Evolutionary conservation across 2,113 vertebrate genomes (phyloP).

Genomic region (Ammospiza caudacuta): DNA sequence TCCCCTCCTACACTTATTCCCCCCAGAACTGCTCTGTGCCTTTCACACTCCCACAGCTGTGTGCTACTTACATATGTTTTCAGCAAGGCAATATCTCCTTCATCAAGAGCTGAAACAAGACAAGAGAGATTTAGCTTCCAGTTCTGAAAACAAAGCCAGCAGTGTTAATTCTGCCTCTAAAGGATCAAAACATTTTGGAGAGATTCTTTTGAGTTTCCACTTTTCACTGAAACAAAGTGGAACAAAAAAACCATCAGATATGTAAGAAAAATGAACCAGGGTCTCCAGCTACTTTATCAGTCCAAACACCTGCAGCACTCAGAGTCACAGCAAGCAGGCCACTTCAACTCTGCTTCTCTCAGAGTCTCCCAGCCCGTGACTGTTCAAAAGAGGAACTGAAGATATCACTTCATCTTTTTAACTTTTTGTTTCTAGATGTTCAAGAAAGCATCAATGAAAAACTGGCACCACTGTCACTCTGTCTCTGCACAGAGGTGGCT

Average conservation of each 20-base stretch:
- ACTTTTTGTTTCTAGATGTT: neutral
- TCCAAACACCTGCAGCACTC: neutral
- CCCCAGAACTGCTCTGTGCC: neutral
- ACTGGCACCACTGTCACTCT: neutral
- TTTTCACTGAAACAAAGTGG: neutral
- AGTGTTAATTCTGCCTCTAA: neutral
- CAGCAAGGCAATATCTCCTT: constrained; percentile 95
- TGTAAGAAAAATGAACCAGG: neutral
- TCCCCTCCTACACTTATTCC: neutral
- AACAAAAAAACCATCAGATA: neutral
- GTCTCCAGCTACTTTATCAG: neutral
- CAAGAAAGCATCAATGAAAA: neutral
- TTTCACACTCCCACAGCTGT: neutral
- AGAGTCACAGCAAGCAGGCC: neutral
- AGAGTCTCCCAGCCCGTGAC: neutral
- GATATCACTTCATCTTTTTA: neutral
- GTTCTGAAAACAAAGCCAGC: constrained; percentile 1
- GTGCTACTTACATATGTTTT: constrained; percentile 94
- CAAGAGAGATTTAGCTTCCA: constrained; percentile 1
- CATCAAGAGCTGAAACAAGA: constrained; percentile 90
- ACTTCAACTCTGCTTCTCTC: neutral
- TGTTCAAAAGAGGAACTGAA: neutral
- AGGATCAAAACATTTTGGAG: neutral
- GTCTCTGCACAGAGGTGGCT: too few relatives aligned
- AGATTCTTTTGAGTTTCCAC: neutral